A percentile compares a stretch with the other conserved stretches of the same genome.
phyloP scores from a whole-genome alignment of 2,113 vertebrate genomes.

The Larimichthys crocea region DNA sequence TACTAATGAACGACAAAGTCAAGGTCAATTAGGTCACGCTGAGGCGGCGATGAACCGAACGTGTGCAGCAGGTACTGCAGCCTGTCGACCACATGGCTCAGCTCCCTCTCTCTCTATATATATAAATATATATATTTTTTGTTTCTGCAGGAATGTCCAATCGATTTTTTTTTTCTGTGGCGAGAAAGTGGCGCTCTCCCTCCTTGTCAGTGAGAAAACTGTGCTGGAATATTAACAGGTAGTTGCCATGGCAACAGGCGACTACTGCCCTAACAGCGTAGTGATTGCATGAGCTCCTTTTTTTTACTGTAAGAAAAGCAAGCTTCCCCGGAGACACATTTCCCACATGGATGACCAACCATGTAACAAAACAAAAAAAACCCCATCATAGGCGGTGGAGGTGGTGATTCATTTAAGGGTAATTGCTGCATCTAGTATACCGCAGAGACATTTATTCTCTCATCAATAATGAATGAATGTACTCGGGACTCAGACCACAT shows the following conservation, averaged over 20 bases:
- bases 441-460: constrained; percentile 61
- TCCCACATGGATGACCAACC: constrained; percentile 17
- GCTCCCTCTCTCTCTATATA: not conserved
- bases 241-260: constrained; percentile 83
- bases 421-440: constrained; percentile 41
- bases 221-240: constrained; percentile 83
- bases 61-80: not conserved
- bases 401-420: constrained; percentile 37
- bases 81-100: not conserved
- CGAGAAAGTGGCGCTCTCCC: constrained; percentile 42
- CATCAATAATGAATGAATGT: constrained; percentile 72
- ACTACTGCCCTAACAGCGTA: constrained; percentile 64
- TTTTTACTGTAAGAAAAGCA: constrained; percentile 55
- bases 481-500: constrained; percentile 55
- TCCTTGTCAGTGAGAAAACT: constrained; percentile 71
- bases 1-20: not conserved
- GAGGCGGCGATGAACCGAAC: not conserved
- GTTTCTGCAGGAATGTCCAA: constrained; percentile 78
- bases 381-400: constrained; percentile 5
- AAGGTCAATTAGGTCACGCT: constrained; percentile 48
- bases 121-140: not conserved
- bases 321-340: constrained; percentile 23
- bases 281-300: constrained; percentile 59
- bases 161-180: constrained; percentile 75
- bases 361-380: constrained; percentile 24